These are phyloP conservation scores for Marasmarcha lunaedactyla DNA, from an alignment of 2,888 invertebrate genomes.

Conservation along the genomic window DNA sequence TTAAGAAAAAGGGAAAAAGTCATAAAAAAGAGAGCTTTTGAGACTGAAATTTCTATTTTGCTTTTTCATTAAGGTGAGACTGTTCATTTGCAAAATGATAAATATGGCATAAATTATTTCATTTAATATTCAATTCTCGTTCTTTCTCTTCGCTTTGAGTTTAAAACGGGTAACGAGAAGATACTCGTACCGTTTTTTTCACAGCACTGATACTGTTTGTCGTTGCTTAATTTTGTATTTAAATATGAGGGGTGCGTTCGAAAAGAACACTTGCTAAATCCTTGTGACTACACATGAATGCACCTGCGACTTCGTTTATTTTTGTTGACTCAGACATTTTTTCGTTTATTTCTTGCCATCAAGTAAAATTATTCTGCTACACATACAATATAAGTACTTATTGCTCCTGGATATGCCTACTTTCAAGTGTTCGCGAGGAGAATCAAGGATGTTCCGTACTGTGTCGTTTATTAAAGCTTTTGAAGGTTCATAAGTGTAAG, in stretches of 20 bases:
- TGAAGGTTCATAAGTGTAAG: conserved; percentile 36
- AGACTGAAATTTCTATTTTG: conserved; percentile 34
- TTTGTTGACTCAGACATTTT: not conserved
- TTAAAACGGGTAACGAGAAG: conserved; percentile 47
- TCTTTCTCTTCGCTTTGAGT: conserved; percentile 44
- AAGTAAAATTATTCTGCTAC: not conserved
- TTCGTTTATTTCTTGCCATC: conserved; percentile 5
- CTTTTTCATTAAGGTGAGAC: conserved; percentile 66
- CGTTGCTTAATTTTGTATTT: conserved; percentile 61
- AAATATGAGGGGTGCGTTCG: conserved; percentile 57
- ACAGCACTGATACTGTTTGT: conserved; percentile 55
- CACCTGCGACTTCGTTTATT: conserved; percentile 31
- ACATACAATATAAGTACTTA: no score
- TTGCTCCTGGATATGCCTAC: no score
- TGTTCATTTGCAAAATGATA: conserved; percentile 70
- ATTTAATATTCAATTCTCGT: conserved; percentile 71
- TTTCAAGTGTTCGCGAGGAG: no score
- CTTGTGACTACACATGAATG: conserved; percentile 29
- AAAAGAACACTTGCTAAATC: conserved; percentile 52
- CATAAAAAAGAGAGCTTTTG: no score
- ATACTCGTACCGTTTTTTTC: conserved; percentile 45
- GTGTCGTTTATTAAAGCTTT: conserved; percentile 10
- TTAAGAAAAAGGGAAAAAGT: not conserved
- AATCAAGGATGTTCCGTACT: no score
- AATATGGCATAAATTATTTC: conserved; percentile 73